phyloP scores from a whole-genome alignment of 2,888 invertebrate genomes.

The Pyralis farinalis region DNA sequence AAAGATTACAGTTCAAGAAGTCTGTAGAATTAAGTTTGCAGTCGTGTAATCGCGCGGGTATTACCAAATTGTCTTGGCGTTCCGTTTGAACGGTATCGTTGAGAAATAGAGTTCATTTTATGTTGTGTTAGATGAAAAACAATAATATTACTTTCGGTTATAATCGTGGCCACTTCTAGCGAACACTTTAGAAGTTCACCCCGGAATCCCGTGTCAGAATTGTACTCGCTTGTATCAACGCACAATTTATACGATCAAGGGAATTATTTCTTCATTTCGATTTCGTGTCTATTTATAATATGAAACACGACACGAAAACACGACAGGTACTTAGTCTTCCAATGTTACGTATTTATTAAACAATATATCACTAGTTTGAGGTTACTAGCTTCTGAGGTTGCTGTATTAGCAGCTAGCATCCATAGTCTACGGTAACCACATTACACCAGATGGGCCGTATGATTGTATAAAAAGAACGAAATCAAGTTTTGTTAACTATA shows the following conservation, averaged over 20 bases:
- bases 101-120: constrained; percentile 37
- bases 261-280: constrained; percentile 72
- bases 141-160: constrained; percentile 38
- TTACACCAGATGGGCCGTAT: no score
- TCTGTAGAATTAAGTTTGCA: constrained; percentile 30
- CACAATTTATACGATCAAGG: constrained; percentile 65
- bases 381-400: no score
- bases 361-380: no score
- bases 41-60: constrained; percentile 49
- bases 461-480: no score
- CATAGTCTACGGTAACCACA: no score
- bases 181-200: constrained; percentile 73
- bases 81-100: constrained; percentile 34
- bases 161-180: constrained; percentile 76
- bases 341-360: constrained; percentile 12
- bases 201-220: constrained; percentile 73
- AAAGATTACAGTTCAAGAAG: constrained; percentile 16
- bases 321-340: constrained; percentile 8
- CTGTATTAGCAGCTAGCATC: no score
- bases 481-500: no score
- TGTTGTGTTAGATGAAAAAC: constrained; percentile 14
- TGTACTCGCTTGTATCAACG: constrained; percentile 56
- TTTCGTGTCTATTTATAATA: constrained; percentile 37
- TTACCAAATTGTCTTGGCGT: constrained; percentile 37
- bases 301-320: constrained; percentile 12